phyloP scores from a whole-genome alignment of 2,113 vertebrate genomes.

The Eidolon helvum region DNA sequence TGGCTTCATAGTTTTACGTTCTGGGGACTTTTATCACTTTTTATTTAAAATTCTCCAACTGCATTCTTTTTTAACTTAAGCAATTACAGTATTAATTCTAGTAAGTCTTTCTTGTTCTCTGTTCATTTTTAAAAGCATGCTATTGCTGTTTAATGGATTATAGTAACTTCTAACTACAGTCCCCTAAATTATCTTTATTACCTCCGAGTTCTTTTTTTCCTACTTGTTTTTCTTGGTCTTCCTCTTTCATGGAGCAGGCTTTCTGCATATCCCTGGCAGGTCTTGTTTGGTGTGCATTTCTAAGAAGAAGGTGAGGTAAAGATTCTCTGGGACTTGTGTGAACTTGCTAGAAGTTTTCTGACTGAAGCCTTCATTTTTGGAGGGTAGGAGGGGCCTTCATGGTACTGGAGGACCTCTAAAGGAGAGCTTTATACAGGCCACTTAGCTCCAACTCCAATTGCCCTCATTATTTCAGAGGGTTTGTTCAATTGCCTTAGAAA shows the following conservation, averaged over 20 bases:
- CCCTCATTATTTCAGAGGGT: background rate
- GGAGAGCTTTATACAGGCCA: background rate
- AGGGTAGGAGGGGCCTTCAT: background rate
- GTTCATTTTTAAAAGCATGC: background rate
- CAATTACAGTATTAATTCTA: background rate
- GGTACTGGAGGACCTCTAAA: background rate
- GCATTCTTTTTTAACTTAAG: background rate
- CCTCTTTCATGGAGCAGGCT: background rate
- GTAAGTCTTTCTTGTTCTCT: background rate
- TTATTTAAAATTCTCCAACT: background rate
- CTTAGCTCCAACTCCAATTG: background rate
- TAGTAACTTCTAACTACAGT: background rate
- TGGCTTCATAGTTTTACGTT: background rate
- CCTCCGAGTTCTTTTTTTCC: background rate
- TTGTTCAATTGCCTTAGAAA: background rate
- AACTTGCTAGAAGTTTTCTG: background rate
- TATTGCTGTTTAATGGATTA: background rate
- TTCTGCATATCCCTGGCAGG: background rate
- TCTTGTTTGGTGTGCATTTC: background rate
- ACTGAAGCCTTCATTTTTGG: background rate
- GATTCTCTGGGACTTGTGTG: background rate
- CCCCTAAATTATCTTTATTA: background rate
- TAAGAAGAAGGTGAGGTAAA: background rate
- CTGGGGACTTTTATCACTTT: background rate
- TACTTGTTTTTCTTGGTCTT: background rate